A percentile compares a stretch with the other conserved stretches of the same genome.
These are phyloP conservation scores for Brachionus rotundiformis DNA, from an alignment of 1,140 invertebrate species.

Conservation along the genomic window DNA sequence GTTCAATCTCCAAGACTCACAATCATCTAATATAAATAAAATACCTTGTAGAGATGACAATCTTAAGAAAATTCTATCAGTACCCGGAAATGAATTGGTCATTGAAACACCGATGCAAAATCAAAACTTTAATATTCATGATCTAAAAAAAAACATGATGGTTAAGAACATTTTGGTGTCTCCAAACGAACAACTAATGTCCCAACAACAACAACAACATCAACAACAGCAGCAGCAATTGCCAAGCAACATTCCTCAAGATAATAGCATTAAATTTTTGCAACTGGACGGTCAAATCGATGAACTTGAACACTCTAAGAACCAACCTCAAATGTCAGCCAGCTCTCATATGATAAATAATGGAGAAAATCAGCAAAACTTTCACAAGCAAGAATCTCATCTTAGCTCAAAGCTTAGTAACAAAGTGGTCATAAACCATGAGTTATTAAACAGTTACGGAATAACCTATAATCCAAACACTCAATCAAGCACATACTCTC, in stretches of 20 bases:
- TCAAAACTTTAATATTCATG: slow-evolving; percentile 11
- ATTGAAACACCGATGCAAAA: not conserved
- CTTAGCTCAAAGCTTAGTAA: slow-evolving; percentile 2
- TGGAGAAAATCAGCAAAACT: not conserved
- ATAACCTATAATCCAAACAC: slow-evolving; percentile 17
- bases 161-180: slow-evolving; percentile 20
- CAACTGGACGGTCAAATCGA: slow-evolving; percentile 31
- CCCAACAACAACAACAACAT: not conserved
- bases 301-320: not conserved
- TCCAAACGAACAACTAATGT: not conserved
- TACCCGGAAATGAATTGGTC: not conserved
- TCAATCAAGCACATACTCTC: not conserved
- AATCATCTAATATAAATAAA: not conserved
- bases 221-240: not conserved
- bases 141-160: not conserved
- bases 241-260: not conserved
- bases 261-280: not conserved
- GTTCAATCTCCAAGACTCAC: not conserved
- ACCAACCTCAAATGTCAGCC: not conserved
- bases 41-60: not conserved
- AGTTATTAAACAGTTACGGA: slow-evolving; percentile 39
- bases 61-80: not conserved
- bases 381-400: slow-evolving; percentile 28
- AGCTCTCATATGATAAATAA: not conserved
- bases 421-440: slow-evolving; percentile 44